Evolutionary conservation across 2,113 vertebrate species (phyloP).

Genomic region (Fulmarus glacialis): DNA sequence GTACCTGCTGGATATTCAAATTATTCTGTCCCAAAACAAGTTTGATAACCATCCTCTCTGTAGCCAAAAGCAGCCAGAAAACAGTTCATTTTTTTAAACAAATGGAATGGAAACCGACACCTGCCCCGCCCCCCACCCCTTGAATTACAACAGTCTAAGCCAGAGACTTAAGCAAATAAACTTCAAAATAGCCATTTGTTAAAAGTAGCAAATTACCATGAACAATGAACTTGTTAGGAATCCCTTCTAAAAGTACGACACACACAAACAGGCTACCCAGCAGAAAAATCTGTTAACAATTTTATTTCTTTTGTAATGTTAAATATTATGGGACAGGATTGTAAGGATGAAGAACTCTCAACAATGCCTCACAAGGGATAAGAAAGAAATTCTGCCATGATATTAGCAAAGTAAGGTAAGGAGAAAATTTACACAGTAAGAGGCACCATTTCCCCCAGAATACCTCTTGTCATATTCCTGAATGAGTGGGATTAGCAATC

Average conservation of each 20-base stretch:
- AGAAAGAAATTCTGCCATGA: constrained; percentile 88
- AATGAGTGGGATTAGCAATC: constrained; percentile 89
- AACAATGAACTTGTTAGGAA: constrained; percentile 43
- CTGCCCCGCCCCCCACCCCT: background rate
- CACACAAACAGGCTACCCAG: constrained; percentile 79
- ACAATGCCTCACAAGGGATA: constrained; percentile 89
- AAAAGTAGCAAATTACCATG: constrained; percentile 57
- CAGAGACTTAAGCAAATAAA: constrained; percentile 54
- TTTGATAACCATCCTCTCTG: background rate
- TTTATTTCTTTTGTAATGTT: constrained; percentile 90
- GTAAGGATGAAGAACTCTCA: constrained; percentile 91
- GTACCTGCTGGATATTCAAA: constrained; percentile 25
- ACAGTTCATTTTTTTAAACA: background rate
- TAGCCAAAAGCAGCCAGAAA: constrained; percentile 50
- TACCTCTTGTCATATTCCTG: constrained; percentile 87
- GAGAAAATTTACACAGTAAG: constrained; percentile 90
- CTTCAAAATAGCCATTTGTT: constrained; percentile 50
- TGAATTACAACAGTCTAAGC: constrained; percentile 67
- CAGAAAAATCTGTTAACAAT: constrained; percentile 84
- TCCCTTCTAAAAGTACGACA: constrained; percentile 71
- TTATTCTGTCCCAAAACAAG: constrained; percentile 38
- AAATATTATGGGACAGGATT: constrained; percentile 92
- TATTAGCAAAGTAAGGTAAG: constrained; percentile 87
- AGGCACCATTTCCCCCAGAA: constrained; percentile 89
- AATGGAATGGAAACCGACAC: background rate